phyloP scores from a whole-genome alignment of 2,797 vertebrate species.

The Alauda arvensis region DNA sequence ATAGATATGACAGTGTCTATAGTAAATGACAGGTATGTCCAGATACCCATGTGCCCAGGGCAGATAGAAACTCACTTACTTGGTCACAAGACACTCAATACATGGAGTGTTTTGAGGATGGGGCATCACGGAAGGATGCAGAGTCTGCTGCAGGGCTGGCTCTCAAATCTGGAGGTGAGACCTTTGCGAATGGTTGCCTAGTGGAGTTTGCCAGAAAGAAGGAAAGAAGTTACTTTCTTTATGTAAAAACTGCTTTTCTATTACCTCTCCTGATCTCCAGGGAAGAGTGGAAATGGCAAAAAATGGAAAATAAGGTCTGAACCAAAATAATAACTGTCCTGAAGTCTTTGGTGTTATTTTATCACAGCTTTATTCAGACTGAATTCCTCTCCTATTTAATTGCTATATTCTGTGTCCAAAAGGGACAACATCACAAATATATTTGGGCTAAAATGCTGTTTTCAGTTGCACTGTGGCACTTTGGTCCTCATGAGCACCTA shows the following conservation, averaged over 20 bases:
- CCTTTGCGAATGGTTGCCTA: not conserved
- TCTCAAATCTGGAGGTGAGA: not conserved
- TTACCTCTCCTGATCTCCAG: not conserved
- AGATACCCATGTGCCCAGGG: not conserved
- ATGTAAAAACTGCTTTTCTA: not conserved
- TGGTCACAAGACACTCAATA: not conserved
- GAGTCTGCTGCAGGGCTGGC: not conserved
- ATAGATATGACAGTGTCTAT: too few species aligned
- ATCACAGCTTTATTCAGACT: not conserved
- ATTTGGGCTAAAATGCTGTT: not conserved
- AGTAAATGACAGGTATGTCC: not conserved
- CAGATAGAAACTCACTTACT: not conserved
- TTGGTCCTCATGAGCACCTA: not conserved
- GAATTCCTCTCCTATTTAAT: not conserved
- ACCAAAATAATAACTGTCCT: not conserved
- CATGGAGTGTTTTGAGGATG: not conserved
- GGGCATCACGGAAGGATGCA: not conserved
- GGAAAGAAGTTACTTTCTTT: not conserved
- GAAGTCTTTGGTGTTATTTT: not conserved
- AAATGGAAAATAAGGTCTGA: constrained; percentile 18
- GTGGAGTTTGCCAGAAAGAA: not conserved
- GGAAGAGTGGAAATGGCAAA: not conserved
- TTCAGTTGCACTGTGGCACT: not conserved
- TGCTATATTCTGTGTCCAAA: not conserved
- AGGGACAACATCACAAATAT: not conserved